phyloP scores from a whole-genome alignment of 2,888 invertebrate species.

The Byasa hedistus region DNA sequence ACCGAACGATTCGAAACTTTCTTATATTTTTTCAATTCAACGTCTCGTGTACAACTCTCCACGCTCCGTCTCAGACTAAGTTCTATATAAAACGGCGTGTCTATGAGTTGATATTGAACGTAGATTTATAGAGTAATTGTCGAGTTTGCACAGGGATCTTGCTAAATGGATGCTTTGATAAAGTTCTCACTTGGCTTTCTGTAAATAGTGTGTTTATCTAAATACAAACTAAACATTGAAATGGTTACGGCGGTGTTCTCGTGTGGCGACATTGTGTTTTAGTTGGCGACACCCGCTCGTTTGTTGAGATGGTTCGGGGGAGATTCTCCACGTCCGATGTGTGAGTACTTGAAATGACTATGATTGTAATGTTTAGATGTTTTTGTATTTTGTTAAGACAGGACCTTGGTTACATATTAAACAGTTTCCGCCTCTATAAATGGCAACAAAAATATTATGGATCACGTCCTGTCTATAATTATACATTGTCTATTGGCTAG shows the following conservation, averaged over 20 bases:
- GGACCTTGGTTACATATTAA: conserved; percentile 23
- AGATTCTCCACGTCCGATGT: conserved; percentile 74
- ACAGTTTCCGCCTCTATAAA: conserved; percentile 20
- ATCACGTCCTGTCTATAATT: conserved; percentile 22
- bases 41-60: not conserved
- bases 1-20: conserved; percentile 68
- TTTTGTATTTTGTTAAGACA: conserved; percentile 1
- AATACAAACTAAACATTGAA: conserved; percentile 50
- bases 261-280: conserved; percentile 38
- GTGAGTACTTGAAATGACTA: conserved; percentile 50
- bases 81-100: conserved; percentile 63
- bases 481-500: conserved; percentile 12
- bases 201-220: conserved; percentile 56
- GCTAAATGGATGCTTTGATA: conserved; percentile 48
- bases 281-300: conserved; percentile 39
- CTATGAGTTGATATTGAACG: conserved; percentile 61
- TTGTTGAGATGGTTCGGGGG: conserved; percentile 70
- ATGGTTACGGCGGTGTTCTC: conserved; percentile 50
- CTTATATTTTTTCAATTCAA: conserved; percentile 38
- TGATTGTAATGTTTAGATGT: not conserved
- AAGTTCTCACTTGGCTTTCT: conserved; percentile 53
- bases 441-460: conserved; percentile 16
- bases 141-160: conserved; percentile 72
- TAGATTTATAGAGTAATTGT: conserved; percentile 61
- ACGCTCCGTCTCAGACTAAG: conserved; percentile 46